Percentiles rank a stretch among this genome's conserved stretches.
phyloP scores from a whole-genome alignment of 2,113 vertebrate species.

The Galeopterus variegatus region DNA sequence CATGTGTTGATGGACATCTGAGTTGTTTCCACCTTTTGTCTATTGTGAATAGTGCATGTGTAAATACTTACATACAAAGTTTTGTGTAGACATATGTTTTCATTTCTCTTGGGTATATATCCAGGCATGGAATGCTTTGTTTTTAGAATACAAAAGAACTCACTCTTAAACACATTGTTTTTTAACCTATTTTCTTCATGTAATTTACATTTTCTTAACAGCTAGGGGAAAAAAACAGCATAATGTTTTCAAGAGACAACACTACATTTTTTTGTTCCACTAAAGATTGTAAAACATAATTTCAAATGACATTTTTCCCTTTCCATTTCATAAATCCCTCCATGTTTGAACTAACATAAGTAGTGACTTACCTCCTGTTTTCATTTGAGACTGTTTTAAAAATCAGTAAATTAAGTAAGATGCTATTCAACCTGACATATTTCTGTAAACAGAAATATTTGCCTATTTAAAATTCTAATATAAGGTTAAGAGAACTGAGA shows the following conservation, averaged over 20 bases:
- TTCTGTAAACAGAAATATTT: constrained; percentile 29
- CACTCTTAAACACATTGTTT: not conserved
- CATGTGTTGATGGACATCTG: not conserved
- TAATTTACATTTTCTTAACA: constrained; percentile 46
- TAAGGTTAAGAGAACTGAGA: constrained; percentile 51
- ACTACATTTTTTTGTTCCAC: not conserved
- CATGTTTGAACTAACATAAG: not conserved
- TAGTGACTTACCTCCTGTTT: not conserved
- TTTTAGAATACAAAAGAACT: constrained; percentile 27
- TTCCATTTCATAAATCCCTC: constrained; percentile 26
- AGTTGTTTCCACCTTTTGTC: not conserved
- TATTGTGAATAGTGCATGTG: not conserved
- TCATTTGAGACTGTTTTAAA: not conserved
- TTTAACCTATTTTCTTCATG: not conserved
- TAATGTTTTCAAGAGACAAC: not conserved
- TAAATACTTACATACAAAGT: not conserved
- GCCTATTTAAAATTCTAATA: constrained; percentile 58
- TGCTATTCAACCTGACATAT: not conserved
- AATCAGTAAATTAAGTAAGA: not conserved
- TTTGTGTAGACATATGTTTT: constrained; percentile 21
- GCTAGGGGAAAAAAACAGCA: not conserved
- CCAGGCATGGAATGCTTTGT: not conserved
- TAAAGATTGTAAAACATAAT: constrained; percentile 17
- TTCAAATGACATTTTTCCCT: constrained; percentile 59
- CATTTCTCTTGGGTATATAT: not conserved